A percentile compares a stretch with the other conserved stretches of the same genome.
Conservation (phyloP, 2,888 invertebrate genomes). For the Blastobasis lacticolella region DNA sequence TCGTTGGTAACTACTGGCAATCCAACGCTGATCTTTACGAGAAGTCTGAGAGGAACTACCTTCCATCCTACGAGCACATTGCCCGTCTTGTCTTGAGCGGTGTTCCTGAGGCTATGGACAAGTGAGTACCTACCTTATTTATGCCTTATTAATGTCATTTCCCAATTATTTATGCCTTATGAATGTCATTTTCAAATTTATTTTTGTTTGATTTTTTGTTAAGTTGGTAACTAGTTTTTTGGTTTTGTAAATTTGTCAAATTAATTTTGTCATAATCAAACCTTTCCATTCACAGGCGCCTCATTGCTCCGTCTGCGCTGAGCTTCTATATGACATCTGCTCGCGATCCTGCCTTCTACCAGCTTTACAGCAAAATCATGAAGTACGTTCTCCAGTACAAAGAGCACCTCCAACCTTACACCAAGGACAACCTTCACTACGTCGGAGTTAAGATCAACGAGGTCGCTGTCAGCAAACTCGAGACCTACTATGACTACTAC, state of each 20-base stretch:
- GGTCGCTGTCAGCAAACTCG: conserved; percentile 75
- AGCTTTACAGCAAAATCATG: conserved; percentile 76
- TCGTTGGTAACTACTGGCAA: conserved; percentile 73
- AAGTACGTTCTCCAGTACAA: conserved; percentile 76
- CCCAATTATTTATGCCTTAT: too few relatives aligned
- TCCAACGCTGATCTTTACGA: conserved; percentile 66
- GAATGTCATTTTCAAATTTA: too few relatives aligned
- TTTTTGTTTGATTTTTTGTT: too few relatives aligned
- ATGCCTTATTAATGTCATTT: too few relatives aligned
- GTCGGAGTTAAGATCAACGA: conserved; percentile 76
- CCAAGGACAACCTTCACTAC: conserved; percentile 68
- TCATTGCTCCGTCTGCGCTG: background rate
- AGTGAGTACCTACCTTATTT: too few relatives aligned
- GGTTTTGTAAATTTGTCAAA: too few relatives aligned
- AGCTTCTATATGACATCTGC: conserved; percentile 39
- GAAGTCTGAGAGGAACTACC: conserved; percentile 37
- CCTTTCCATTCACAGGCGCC: too few relatives aligned
- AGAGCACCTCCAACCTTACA: conserved; percentile 72
- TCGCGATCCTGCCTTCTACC: conserved; percentile 83
- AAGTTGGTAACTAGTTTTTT: too few relatives aligned
- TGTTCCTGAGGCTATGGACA: conserved; percentile 23
- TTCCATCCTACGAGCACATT: conserved; percentile 74
- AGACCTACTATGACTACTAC: conserved; percentile 78
- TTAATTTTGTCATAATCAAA: too few relatives aligned
- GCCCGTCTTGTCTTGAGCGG: conserved; percentile 60